A percentile compares a stretch with the other conserved stretches of the same genome.
phyloP scores from a whole-genome alignment of 2,888 invertebrate species.

The Perizoma affinitatum region DNA sequence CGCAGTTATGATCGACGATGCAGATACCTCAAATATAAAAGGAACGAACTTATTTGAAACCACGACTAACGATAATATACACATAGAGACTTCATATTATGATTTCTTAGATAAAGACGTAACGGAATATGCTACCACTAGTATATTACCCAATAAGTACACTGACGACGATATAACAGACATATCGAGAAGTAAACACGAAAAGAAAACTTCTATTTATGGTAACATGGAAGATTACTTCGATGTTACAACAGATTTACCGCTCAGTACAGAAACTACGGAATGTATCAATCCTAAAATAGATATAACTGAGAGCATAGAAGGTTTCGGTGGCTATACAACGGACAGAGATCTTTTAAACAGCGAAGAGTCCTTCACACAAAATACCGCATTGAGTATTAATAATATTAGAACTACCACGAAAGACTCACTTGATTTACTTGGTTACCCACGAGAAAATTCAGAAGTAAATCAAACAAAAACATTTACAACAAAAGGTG shows the following conservation, averaged over 20 bases:
- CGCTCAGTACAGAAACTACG: slow-evolving; percentile 5
- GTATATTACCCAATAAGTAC: slow-evolving; percentile 2
- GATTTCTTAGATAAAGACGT: neutral
- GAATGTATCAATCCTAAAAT: neutral
- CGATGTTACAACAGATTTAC: slow-evolving; percentile 12
- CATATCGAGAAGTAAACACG: slow-evolving; percentile 10
- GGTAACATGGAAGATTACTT: slow-evolving; percentile 9
- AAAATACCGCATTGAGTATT: neutral
- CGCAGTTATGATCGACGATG: neutral
- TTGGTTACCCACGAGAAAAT: neutral
- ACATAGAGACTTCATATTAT: neutral
- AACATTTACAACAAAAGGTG: slow-evolving; percentile 4
- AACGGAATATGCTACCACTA: slow-evolving; percentile 4
- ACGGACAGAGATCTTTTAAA: slow-evolving; percentile 1
- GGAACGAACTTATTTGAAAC: slow-evolving; percentile 2
- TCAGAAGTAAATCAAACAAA: neutral
- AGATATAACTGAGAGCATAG: neutral
- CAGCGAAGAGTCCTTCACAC: neutral
- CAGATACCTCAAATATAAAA: slow-evolving; percentile 7
- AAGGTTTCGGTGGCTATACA: neutral
- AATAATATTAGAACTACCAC: neutral
- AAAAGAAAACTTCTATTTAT: slow-evolving; percentile 18
- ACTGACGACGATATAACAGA: neutral
- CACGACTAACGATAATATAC: slow-evolving; percentile 2
- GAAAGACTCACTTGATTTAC: neutral